Conservation (phyloP, 1,140 invertebrate genomes). For the Hydropsyche tenuis region DNA sequence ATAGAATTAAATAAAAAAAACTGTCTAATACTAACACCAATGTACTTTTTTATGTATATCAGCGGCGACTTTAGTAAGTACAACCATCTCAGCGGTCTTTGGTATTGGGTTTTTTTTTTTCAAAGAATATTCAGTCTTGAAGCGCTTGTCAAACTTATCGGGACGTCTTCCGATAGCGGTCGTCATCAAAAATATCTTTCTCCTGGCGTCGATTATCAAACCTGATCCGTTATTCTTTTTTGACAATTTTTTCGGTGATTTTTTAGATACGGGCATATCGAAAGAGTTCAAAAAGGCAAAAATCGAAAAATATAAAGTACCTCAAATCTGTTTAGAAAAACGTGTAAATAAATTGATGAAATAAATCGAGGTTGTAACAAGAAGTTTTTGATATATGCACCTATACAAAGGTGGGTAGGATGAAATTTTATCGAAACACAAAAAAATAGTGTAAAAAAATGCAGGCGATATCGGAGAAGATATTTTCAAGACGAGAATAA, state of each 20-base stretch:
- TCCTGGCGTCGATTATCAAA: slow-evolving; percentile 1
- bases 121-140: not conserved
- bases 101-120: not conserved
- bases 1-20: not conserved
- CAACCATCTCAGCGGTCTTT: slow-evolving; percentile 23
- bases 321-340: too few species aligned
- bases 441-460: too few species aligned
- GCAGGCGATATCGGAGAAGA: too few species aligned
- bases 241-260: not conserved
- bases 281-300: not conserved
- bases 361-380: too few species aligned
- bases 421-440: too few species aligned
- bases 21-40: slow-evolving; percentile 32
- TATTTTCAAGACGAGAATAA: too few species aligned
- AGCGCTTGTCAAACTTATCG: not conserved
- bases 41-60: slow-evolving; percentile 29
- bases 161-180: not conserved
- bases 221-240: not conserved
- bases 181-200: not conserved
- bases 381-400: too few species aligned
- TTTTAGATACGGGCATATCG: not conserved
- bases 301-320: too few species aligned
- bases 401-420: too few species aligned
- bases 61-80: slow-evolving; percentile 19
- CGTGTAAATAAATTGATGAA: too few species aligned